Percentiles rank a stretch among this genome's conserved stretches.
These are phyloP conservation scores for Brachirus orientalis DNA, from an alignment of 2,113 vertebrate genomes.

Conservation along the genomic window DNA sequence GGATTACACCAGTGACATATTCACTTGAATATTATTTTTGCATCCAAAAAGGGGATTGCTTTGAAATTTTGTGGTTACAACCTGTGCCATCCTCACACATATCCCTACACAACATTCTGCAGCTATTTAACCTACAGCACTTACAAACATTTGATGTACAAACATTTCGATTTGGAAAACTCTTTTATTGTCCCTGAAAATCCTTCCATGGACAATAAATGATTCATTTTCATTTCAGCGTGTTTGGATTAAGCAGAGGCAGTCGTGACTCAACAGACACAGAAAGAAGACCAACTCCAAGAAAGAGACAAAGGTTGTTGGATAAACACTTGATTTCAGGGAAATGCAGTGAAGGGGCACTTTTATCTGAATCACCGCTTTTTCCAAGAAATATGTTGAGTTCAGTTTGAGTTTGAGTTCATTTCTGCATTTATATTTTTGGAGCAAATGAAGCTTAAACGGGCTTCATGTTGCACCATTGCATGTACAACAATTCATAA, in stretches of 20 bases:
- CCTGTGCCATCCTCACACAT: not conserved
- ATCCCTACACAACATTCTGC: not conserved
- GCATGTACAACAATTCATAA: no score
- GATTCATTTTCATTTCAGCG: not conserved
- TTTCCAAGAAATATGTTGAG: not conserved
- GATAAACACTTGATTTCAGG: not conserved
- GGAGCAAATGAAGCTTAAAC: not conserved
- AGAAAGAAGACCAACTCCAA: no score
- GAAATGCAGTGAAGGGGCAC: not conserved
- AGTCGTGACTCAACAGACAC: no score
- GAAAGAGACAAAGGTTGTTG: not conserved
- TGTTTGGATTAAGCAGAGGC: not conserved
- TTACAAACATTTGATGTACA: not conserved
- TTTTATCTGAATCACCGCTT: not conserved
- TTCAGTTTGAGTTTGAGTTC: not conserved
- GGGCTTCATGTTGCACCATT: not conserved
- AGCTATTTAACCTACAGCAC: no score
- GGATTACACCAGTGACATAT: not conserved
- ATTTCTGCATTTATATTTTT: not conserved
- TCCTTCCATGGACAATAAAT: not conserved
- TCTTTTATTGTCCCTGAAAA: not conserved
- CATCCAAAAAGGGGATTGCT: not conserved
- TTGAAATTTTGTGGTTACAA: not conserved
- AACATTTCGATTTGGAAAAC: no score
- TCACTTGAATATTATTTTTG: not conserved